Base-by-base conservation (phyloP, 2,888 invertebrate genomes). In the Heteropelma amictum region DNA sequence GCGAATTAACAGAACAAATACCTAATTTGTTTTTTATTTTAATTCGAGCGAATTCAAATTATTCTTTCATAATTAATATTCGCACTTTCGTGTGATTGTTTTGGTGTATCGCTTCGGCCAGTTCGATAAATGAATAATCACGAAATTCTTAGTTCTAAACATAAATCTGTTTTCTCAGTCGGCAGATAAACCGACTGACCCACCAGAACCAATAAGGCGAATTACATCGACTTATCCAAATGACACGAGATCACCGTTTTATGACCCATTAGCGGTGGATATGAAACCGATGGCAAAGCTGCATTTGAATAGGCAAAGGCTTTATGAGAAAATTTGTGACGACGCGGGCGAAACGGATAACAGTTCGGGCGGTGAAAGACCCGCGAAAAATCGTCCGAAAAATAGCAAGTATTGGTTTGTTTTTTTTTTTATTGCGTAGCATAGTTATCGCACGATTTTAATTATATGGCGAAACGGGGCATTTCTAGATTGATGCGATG, bases 211-310 rank as follows among this genome's bases (percentile, higher is more conserved):
- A 79, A 98, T 99, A 91, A 94, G 93, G 83, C 93, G 93, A 72
- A 98, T 99, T 82, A 98, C 98, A 0, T 94, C 95, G 1, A 95
- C 93, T 89, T 96, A 95, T 89, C 98, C 98, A 0, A 96, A 96
- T 89, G 96, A 98, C 90, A 95, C 95, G 0, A 92, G 95, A 73
- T 95, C 98, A 0, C 99, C 99, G 0, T 99, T 99, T 90, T 98
- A 96, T 90, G 94, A 96, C 86, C 93, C 94, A 0, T 89, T 91
- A 2, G 90, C 91, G 1, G 83, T 88, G 19, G 92, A 92, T 63
- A 95, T 99, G 91, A 92, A 93, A 35, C 97, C 99, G 0, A 89
- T 99, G 88, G 99, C 98, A 0, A 92, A 91, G 28, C 91, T 99
- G 1, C 93, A 95, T 83, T 90, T 99, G 58, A 93, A 92, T 12